Evolutionary conservation across 2,113 vertebrate species (phyloP).

Genomic region (pig (Sus scrofa)): T2T-Sscrofa CM000827.6:105615501-105616000

Average conservation of each 20-base stretch:
- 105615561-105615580: neutral
- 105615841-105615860: neutral
- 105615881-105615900: neutral
- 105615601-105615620: neutral
- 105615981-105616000: too few relatives aligned
- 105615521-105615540: neutral
- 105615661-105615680: neutral
- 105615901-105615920: neutral
- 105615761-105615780: slow-evolving; percentile 16
- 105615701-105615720: neutral
- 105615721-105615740: neutral
- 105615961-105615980: neutral
- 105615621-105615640: neutral
- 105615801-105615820: neutral
- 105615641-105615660: neutral
- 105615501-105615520: neutral
- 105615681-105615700: neutral
- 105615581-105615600: neutral
- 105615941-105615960: neutral
- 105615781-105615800: neutral
- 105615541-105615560: neutral
- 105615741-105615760: slow-evolving; percentile 14
- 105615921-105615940: neutral
- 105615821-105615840: neutral
- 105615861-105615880: neutral